phyloP scores from a whole-genome alignment of 2,888 invertebrate genomes.

The Oligia strigilis region DNA sequence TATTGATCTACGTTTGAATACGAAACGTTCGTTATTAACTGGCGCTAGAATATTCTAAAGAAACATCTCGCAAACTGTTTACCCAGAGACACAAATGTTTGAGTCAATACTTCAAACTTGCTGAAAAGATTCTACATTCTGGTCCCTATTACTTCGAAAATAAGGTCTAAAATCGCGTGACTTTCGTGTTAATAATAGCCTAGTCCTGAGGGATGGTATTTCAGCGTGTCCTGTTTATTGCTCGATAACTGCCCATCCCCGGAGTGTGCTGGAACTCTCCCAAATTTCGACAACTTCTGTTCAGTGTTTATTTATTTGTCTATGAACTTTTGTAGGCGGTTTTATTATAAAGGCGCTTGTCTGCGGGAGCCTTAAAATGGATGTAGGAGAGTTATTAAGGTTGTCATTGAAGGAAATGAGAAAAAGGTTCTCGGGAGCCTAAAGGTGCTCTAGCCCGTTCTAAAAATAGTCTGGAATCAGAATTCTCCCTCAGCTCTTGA shows the following conservation, averaged over 20 bases:
- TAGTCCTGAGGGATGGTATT: conserved; percentile 43
- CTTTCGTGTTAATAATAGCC: conserved; percentile 12
- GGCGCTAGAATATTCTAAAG: conserved; percentile 5
- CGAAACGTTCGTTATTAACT: background rate
- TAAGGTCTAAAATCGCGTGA: conserved; percentile 35
- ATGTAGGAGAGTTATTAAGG: background rate
- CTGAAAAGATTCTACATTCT: background rate
- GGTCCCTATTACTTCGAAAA: accelerated
- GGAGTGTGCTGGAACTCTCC: conserved; percentile 52
- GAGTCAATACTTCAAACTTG: conserved; percentile 9
- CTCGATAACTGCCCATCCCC: conserved; percentile 58
- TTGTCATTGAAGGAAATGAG: conserved; percentile 16
- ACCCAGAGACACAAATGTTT: conserved; percentile 1
- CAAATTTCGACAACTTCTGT: conserved; percentile 35
- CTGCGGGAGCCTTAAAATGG: background rate
- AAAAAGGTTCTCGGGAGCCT: no score
- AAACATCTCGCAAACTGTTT: conserved; percentile 33
- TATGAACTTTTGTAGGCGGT: conserved; percentile 43
- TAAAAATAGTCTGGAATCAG: no score
- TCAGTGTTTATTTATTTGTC: conserved; percentile 59
- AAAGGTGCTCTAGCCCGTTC: background rate
- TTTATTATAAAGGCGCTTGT: conserved; percentile 3
- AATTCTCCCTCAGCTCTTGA: background rate
- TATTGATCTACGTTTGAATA: background rate
- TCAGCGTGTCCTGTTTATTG: conserved; percentile 63